Percentiles rank a stretch among this genome's conserved stretches.
phyloP scores from a whole-genome alignment of 2,797 vertebrate genomes.

The Rhinatrema bivittatum region DNA sequence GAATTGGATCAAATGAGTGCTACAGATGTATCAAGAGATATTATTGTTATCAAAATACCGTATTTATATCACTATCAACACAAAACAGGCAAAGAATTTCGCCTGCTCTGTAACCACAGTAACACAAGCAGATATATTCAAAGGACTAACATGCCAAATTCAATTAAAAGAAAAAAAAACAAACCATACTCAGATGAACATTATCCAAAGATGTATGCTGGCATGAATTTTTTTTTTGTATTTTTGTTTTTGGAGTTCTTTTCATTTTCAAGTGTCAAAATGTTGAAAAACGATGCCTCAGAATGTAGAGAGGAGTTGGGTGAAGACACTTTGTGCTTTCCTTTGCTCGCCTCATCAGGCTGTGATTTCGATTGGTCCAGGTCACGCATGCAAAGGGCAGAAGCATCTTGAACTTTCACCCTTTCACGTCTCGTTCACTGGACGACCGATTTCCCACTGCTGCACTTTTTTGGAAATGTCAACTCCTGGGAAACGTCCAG shows the following conservation, averaged over 20 bases:
- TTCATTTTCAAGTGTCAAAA: background rate
- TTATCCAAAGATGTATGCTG: no score
- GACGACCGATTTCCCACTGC: no score
- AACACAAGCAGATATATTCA: conserved; percentile 26
- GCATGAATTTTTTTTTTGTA: background rate
- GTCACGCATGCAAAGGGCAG: conserved; percentile 17
- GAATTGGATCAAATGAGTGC: conserved; percentile 23
- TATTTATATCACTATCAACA: conserved; percentile 27
- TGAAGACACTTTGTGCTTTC: conserved; percentile 51
- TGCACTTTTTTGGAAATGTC: no score
- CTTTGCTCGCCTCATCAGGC: conserved; percentile 27
- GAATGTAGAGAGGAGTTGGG: conserved; percentile 50
- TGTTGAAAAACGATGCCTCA: conserved; percentile 17
- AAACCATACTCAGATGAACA: background rate
- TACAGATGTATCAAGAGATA: conserved; percentile 16
- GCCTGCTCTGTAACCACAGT: conserved; percentile 21
- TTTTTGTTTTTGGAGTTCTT: conserved; percentile 9
- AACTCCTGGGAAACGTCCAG: no score
- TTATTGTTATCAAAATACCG: conserved; percentile 24
- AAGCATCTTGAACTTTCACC: no score
- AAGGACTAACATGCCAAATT: conserved; percentile 15
- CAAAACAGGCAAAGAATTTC: conserved; percentile 25
- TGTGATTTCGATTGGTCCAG: conserved; percentile 24
- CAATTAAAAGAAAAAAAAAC: no score
- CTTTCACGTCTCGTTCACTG: no score